Percentiles rank a stretch among this genome's conserved stretches.
phyloP scores from a whole-genome alignment of 2,113 vertebrate genomes.

The Jacana jacana region DNA sequence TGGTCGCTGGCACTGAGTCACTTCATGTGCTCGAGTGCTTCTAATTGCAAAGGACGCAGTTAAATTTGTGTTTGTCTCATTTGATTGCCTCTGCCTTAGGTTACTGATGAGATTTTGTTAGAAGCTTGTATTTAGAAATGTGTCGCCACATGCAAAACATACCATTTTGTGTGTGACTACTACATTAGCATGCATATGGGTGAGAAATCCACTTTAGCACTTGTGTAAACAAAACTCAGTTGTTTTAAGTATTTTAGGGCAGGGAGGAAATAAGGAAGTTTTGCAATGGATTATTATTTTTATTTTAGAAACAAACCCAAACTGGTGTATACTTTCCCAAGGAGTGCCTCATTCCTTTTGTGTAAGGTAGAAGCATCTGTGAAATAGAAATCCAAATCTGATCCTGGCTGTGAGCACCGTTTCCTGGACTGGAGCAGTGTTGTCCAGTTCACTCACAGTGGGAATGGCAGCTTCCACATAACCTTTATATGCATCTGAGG shows the following conservation, averaged over 20 bases:
- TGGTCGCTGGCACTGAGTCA: background rate
- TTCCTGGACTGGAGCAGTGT: background rate
- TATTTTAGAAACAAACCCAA: no score
- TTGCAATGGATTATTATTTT: background rate
- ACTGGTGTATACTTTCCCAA: background rate
- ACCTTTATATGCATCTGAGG: background rate
- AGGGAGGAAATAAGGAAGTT: background rate
- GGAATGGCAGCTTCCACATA: background rate
- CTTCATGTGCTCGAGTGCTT: background rate
- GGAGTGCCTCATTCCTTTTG: background rate
- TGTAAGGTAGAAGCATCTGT: background rate
- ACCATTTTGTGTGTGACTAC: background rate
- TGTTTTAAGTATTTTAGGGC: background rate
- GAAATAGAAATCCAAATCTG: background rate
- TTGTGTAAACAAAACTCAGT: background rate
- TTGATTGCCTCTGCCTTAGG: background rate
- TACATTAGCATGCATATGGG: background rate
- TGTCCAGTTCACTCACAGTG: background rate
- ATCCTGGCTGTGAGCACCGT: background rate
- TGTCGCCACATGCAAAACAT: background rate
- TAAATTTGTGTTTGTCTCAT: background rate
- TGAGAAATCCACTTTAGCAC: background rate
- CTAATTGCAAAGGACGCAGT: background rate
- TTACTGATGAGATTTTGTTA: background rate
- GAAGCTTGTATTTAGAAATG: background rate